Evolutionary conservation across 2,797 vertebrate genomes (phyloP), one percentile per base, ranked within the genome.

Genomic region (Chelon auratus): DNA sequence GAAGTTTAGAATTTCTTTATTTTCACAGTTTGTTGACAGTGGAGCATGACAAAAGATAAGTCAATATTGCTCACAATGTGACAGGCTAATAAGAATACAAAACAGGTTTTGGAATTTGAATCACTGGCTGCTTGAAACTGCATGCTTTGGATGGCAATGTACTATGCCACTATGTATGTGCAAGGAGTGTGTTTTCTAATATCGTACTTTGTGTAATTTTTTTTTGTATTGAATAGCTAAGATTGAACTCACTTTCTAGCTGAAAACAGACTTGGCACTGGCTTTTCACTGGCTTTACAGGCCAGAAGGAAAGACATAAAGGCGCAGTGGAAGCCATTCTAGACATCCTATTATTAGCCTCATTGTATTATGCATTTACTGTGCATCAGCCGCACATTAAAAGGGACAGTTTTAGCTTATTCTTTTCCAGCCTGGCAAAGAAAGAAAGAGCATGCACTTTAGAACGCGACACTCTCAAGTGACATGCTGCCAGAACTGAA

Each of bases 1-100:
- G 74, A 72, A 75, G 74, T 82, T 85, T 86, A 77, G 83, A 89
- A 82, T 87, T 81, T 81, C 76, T 78, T 75, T 77, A 69, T 80
- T 80, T 74, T 62, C 62, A 17, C 68, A 62, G 54, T 63, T 66
- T 81, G 73, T 81, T 81, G 78, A 75, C 45, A 40, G 52, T 30
- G 13, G 52, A 66, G 74, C 26, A 70, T 66, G 54, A 72, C 43
- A 37, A 77, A 79, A 81, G 79, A 74, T 45, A 75, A 80, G 66
- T 89, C 79, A 78, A 87, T 87, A 65, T 20, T 33, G 47, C 59
- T 82, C 55, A 55, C 53, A 68, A 62, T 47, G 57, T 12, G 63
- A 73, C 69, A 69, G 58, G 26, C 68, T 69, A 74, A 83, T 63
- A 68, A 58, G 73, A 87, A 86, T 69, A 75, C 68, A 68, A 83